Percentiles rank a stretch among this genome's conserved stretches.
phyloP scores from a whole-genome alignment of 2,888 invertebrate genomes.

The Venustoraphidia nigricollis region DNA sequence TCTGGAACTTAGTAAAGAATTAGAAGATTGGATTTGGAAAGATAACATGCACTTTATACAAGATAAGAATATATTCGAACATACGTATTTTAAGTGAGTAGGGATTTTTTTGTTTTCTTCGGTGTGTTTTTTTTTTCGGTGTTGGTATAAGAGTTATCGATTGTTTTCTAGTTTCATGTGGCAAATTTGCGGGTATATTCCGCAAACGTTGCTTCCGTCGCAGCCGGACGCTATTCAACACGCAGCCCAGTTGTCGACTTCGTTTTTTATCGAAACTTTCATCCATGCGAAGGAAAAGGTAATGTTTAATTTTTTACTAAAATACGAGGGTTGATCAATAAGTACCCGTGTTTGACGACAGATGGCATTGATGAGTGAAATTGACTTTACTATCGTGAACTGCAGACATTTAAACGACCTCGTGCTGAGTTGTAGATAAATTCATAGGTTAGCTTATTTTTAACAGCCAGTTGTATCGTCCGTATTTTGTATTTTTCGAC shows the following conservation, averaged over 20 bases:
- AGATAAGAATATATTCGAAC: constrained; percentile 92
- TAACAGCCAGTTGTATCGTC: too few species aligned
- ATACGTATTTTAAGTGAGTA: constrained; percentile 81
- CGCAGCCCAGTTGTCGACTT: constrained; percentile 76
- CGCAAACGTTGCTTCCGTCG: constrained; percentile 68
- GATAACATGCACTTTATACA: constrained; percentile 92
- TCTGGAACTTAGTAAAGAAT: constrained; percentile 55
- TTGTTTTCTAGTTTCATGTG: constrained; percentile 70
- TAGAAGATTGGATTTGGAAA: constrained; percentile 94
- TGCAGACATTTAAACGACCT: too few species aligned
- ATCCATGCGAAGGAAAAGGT: constrained; percentile 95
- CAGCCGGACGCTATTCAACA: constrained; percentile 69
- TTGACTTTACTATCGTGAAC: too few species aligned
- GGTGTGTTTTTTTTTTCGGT: not conserved
- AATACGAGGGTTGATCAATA: too few species aligned
- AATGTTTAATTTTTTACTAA: constrained; percentile 9
- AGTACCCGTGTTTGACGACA: too few species aligned
- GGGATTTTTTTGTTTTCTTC: not conserved
- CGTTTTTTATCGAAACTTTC: constrained; percentile 91
- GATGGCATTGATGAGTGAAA: too few species aligned
- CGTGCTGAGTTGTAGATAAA: too few species aligned
- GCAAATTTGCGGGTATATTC: constrained; percentile 88
- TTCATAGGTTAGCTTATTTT: too few species aligned
- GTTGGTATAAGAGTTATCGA: not conserved
- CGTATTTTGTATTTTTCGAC: too few species aligned